Evolutionary conservation across 2,113 vertebrate species (phyloP).

Genomic region (Leucosticte australis): DNA sequence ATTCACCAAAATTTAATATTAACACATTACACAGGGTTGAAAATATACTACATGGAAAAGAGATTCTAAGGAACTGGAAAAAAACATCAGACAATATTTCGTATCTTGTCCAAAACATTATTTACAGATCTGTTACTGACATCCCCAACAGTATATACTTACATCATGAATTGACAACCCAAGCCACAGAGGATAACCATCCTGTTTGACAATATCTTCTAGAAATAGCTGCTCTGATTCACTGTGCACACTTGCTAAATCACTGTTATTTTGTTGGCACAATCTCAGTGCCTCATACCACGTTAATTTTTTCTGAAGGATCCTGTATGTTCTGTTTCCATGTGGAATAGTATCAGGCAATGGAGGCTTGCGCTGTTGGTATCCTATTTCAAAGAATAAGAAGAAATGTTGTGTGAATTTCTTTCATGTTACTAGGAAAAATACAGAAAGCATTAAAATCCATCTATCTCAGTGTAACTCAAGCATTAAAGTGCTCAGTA

Average conservation of each 20-base stretch:
- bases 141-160: conserved; percentile 47
- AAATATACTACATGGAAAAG: background rate
- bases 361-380: conserved; percentile 70
- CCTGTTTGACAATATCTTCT: conserved; percentile 77
- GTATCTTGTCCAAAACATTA: background rate
- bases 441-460: background rate
- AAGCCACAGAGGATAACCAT: conserved; percentile 92
- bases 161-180: conserved; percentile 91
- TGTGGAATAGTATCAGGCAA: conserved; percentile 64
- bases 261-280: conserved; percentile 75
- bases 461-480: background rate
- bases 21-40: background rate
- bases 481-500: background rate
- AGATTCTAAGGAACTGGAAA: background rate
- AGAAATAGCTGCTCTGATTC: conserved; percentile 73
- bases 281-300: conserved; percentile 87
- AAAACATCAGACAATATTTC: background rate
- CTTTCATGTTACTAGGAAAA: background rate
- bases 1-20: background rate
- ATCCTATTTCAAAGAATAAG: background rate
- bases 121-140: background rate
- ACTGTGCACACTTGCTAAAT: conserved; percentile 87
- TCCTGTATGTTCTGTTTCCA: conserved; percentile 75
- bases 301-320: conserved; percentile 78
- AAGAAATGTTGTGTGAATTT: background rate